Evolutionary conservation across 2,888 invertebrate species (phyloP), one percentile per base, ranked within the genome.

Genomic region (Nasonia oneida): DNA sequence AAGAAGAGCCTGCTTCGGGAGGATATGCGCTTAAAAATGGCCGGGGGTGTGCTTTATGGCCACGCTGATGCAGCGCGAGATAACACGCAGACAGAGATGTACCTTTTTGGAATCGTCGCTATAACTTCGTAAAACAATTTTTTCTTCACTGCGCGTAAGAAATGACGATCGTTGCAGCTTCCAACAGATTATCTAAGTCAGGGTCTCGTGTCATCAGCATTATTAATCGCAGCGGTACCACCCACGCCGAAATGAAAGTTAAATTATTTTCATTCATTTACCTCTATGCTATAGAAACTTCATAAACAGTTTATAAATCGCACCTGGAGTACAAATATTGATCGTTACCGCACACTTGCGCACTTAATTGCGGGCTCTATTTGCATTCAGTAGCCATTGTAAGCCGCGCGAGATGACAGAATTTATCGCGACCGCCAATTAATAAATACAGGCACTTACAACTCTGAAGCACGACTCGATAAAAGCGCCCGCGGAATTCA

Each of bases 371-470:
- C 53, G 4, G 15, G 4, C 15, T 18, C 70, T 42, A 18, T 50
- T 53, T 18, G 18, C 8, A 37, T 57, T 78, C 53, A 14, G 18
- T 5, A 47, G 6, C 47, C 10, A 67, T 74, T 67, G 64, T 39
- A 39, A 71, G 50, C 53, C 4, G 6, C 47, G 61, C 50, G 8
- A n/a, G 50, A 74, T 64, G 50, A 33, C 39, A 23, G 33, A 64
- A 39, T 71, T 73, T 39, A 79, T 74, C 33, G 29, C 10, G 61
- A 78, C 33, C 6, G 29, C 15, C 64, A 78, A 84, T 84, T 84
- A 73, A 79, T 84, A 79, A 79, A 50, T 79, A 67, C 74, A n/a
- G 23, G 37, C 67, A 23, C 8, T 57, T 70, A 37, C 15, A 12
- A 53, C 47, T 6, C 33, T 77, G 57, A 83, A 78, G 57, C 33